Evolutionary conservation across 2,113 vertebrate species (phyloP), one percentile per base, ranked within the genome.

Genomic region (Arvicanthis niloticus): DNA sequence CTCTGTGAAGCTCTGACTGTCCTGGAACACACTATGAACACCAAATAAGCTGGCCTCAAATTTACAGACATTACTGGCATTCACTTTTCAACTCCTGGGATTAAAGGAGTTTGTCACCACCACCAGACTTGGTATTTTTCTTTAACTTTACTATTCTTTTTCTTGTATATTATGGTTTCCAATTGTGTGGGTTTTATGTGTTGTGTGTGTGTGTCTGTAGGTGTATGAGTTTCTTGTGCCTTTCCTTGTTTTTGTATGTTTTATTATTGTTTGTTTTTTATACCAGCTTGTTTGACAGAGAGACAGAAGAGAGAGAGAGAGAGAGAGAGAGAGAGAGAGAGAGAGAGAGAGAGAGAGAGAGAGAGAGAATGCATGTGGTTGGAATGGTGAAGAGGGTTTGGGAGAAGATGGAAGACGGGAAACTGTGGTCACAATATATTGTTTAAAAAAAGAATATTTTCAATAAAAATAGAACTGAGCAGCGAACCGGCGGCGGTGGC

Each of bases 31-130:
- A 68, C 13, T 68, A 16, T 68, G 67, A 15, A 34, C 1, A 34
- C 67, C 65, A 34, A 67, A 29, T 31, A 68, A 16, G 67, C 5
- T 34, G 31, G 67, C 12, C 67, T 34, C 67, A 37, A 34, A 16
- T 0, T 15, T 68, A 34, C 0, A 51, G n/a, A n/a, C n/a, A n/a
- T n/a, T n/a, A n/a, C n/a, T n/a, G 13, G 11, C 67, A 4, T 34
- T 13, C 13, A 34, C 5, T 68, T 68, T 13, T 16, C 13, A 0
- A 34, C 1, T 68, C 31, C 67, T 68, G 67, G 5, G 67, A 68
- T 34, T 13, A 68, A 68, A 65, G 13, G 67, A 13, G 29, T 13
- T 1, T 34, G 29, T 12, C 11, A 16, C 4, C 31, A 68, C 1
- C 31, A 34, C 67, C 67, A 68, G 31, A 68, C 31, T 34, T 15